These are phyloP conservation scores for Eilema depressum DNA, from an alignment of 2,888 invertebrate species.

Conservation along the genomic window DNA sequence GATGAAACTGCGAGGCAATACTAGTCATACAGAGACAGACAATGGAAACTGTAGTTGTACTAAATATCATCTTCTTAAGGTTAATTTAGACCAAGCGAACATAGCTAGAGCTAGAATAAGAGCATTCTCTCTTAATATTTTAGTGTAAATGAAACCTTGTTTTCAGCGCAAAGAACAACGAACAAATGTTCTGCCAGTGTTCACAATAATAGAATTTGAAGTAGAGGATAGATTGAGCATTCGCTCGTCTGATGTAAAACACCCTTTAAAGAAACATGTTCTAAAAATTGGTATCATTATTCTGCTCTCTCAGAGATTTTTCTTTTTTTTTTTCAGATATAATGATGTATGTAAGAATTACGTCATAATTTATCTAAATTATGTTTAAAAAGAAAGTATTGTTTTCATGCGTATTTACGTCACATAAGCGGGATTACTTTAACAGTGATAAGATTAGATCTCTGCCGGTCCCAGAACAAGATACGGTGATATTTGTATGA, in stretches of 20 bases:
- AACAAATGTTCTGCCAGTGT: too few relatives aligned
- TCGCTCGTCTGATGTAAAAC: too few relatives aligned
- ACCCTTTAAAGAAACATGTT: background rate
- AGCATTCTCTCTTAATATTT: too few relatives aligned
- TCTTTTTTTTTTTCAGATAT: background rate
- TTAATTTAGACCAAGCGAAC: too few relatives aligned
- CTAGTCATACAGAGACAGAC: background rate
- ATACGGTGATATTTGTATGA: conserved; percentile 21
- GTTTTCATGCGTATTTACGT: conserved; percentile 25
- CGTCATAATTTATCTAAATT: background rate
- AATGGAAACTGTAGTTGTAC: background rate
- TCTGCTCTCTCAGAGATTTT: background rate
- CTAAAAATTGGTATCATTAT: background rate
- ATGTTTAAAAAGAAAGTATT: conserved; percentile 1
- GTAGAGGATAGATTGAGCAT: too few relatives aligned
- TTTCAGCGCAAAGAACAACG: too few relatives aligned
- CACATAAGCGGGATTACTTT: conserved; percentile 34
- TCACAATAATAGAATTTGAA: too few relatives aligned
- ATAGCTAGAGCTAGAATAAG: too few relatives aligned
- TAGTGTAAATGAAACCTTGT: too few relatives aligned
- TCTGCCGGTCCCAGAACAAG: conserved; percentile 24
- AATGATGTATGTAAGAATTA: background rate
- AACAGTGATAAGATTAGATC: conserved; percentile 38
- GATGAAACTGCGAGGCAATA: too few relatives aligned
- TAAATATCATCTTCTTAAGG: too few relatives aligned